Base-by-base conservation (phyloP, 2,113 vertebrate genomes). In the Cichladusa arquata region DNA sequence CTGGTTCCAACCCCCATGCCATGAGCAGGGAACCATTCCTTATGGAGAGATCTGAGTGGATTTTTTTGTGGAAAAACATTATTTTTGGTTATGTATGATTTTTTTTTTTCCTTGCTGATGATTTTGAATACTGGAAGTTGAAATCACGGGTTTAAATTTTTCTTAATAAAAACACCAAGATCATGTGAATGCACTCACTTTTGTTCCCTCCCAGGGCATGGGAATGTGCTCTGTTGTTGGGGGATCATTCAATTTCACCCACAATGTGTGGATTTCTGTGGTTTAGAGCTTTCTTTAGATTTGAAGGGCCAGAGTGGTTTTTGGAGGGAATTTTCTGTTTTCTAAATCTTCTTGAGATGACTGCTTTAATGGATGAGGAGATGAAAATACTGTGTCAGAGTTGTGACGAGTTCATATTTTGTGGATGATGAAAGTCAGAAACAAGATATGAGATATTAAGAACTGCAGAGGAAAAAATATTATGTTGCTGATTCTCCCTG, bases 241-340 rank as follows among this genome's bases (percentile, higher is more conserved):
- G 65, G 12, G 4, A 19, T 71, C 3, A 0, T 67, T 26, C 14
- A 11, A 1, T 66, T 87, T 72, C 23, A 56, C 3, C 11, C 20
- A 42, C 8, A 8, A 2, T 6, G 4, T 66, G 29, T 50, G 9
- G 1, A 6, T 84, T 38, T 61, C 47, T 79, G 17, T 56, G 6
- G 1, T 79, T 64, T 48, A 48, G 7, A 19, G 2, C 28, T 79
- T 81, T 64, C 29, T 67, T 54, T 74, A 38, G 26, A 64, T 44
- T 0, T 10, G 1, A 24, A 14, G 4, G 7, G 7, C 5, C 23
- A 57, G 19, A 45, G 19, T 1, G 0, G 5, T 1, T 69, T 90
- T 85, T 31, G 14, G 25, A 72, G 11, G 19, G 16, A 7, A 44
- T 72, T 71, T 42, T 79, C 25, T 45, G 15, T 51, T 85, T 94